Base-by-base conservation (phyloP, 1,140 invertebrate species). In the Drosophila sproati region DNA sequence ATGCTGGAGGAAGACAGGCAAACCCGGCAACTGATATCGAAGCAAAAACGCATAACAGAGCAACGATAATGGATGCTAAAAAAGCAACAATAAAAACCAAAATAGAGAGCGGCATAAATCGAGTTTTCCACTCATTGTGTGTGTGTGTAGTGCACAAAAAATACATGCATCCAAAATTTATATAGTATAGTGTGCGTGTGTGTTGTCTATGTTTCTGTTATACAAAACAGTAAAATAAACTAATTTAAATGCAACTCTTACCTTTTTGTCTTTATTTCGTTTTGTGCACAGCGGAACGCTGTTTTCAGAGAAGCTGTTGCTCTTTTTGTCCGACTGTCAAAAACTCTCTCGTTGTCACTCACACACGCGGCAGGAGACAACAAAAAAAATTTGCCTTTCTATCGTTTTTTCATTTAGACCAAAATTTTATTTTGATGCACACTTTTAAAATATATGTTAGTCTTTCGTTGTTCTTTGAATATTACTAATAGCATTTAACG, bases 31-130 rank as follows among this genome's bases (percentile, higher is more conserved):
- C 52, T 29, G 52, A 39, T 60, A 48, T 5, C 62, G 62, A 72
- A 77, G n/a, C 50, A 59, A 39, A 61, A 61, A 7, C 48, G 70
- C 61, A 86, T 70, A 73, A 70, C 74, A 86, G 85, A 79, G 61
- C 54, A 54, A 63, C 54, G 47, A 73, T 77, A 62, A 74, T 57
- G 59, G 50, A 47, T 20, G 20, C 20, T 20, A 78, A 47, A 60
- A 63, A 61, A 31, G 32, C 28, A 41, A 57, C 37, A 63, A 54
- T 78, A 73, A 73, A 78, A 82, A 82, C 64, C 70, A 86, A 87
- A 82, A 78, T 71, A 82, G 82, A 88, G 68, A 73, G 80, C 45
- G 64, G 6, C 64, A 32, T 1, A 20, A 39, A 31, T 56, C 12
- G 29, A 37, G 37, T 55, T 61, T 56, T 69, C 41, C 51, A 55